Evolutionary conservation across 92 coral and sea anemone genomes (phyloP), one percentile per base, ranked within the genome.

Genomic region (Parazoanthus darwini): DNA sequence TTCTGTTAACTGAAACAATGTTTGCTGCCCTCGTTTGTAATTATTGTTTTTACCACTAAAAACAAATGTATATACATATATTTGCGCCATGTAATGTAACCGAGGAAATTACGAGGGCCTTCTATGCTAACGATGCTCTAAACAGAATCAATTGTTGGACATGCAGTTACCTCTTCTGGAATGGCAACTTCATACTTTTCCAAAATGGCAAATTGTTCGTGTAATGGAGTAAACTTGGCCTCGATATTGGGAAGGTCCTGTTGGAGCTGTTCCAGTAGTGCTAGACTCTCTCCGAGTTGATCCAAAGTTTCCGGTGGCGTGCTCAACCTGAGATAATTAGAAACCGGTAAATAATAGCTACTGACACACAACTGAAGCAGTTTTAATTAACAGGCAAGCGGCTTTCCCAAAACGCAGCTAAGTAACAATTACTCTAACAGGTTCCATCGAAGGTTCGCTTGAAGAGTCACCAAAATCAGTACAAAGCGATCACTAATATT

Each of bases 161-260:
- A 67, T 26, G 33, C 33, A 29, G 33, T 75, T 89, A 97, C 99
- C 99, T 97, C 98, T 77, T 96, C 98, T 36, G 98, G 98, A 23
- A 97, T 96, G 77, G 98, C 94, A 35, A 97, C 99, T 90, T 97
- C 99, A 29, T 97, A 97, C 89, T 97, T 97, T 90, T 97, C 99
- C 81, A 97, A 93, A 89, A 97, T 97, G 39, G 98, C 93, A 83
- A 97, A 97, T 92, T 97, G 99, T 58, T 95, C 98, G 80, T 97
- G 99, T 16, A 97, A 74, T n/a, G 99, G 99, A 3, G 99, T 91
- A 90, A 97, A 97, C 77, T 96, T 94, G 37, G 99, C 99, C 82
- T 97, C 99, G 58, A 97, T 97, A 82, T 94, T 97, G 44, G 92
- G 43, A 82, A 97, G 88, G 85, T 97, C 99, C 82, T 96, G 94